Evolutionary conservation across 2,113 vertebrate species (phyloP).

Genomic region (Ahaetulla prasina): DNA sequence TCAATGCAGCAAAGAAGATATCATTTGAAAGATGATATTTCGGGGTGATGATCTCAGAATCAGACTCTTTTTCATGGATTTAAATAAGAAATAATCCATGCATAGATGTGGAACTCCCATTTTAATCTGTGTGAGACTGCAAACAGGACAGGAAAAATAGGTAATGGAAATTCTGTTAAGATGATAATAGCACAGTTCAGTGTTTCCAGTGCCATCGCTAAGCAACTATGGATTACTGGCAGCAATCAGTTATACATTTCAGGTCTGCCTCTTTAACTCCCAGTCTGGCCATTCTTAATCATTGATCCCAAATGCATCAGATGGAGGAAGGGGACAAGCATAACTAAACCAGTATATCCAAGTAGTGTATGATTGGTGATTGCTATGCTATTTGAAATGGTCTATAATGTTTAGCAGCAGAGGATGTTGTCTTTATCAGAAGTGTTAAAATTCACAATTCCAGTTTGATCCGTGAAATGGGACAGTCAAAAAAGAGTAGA

Average conservation of each 20-base stretch:
- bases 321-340: neutral
- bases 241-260: neutral
- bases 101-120: neutral
- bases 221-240: neutral
- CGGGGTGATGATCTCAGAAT: neutral
- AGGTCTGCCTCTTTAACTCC: neutral
- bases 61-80: neutral
- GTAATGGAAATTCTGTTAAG: neutral
- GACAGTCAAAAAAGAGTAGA: neutral
- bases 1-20: neutral
- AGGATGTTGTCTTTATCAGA: neutral
- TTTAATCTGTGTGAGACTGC: neutral
- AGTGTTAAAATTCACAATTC: neutral
- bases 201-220: neutral
- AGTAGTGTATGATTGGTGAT: neutral
- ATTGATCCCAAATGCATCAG: neutral
- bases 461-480: neutral
- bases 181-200: neutral
- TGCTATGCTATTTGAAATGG: neutral
- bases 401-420: neutral
- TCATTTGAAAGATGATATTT: neutral
- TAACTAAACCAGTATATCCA: neutral
- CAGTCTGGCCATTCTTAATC: neutral
- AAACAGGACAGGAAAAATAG: neutral
- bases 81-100: neutral